Evolutionary conservation across 2,888 invertebrate species (phyloP).

Genomic region (Malthinus seriepunctatus): DNA sequence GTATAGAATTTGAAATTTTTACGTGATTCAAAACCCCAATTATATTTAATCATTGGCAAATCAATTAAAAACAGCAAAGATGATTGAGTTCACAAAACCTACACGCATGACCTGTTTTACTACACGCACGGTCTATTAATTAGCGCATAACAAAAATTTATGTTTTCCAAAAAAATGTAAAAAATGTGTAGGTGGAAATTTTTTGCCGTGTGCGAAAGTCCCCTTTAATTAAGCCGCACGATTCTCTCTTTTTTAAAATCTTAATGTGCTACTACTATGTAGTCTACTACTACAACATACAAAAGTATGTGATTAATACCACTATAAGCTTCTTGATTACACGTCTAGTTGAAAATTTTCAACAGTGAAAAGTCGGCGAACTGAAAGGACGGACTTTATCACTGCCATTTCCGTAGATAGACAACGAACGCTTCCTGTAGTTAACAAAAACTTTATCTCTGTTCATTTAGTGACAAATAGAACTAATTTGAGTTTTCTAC

Average conservation of each 20-base stretch:
- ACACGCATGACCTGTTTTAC: slow-evolving; percentile 1
- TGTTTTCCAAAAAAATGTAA: no score
- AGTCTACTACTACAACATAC: no score
- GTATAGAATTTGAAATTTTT: no score
- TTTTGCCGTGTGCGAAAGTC: no score
- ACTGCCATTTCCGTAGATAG: slow-evolving; percentile 13
- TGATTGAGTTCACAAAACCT: slow-evolving; percentile 11
- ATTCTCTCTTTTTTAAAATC: no score
- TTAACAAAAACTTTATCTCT: slow-evolving; percentile 11
- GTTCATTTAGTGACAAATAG: slow-evolving; percentile 16
- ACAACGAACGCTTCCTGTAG: slow-evolving; percentile 10
- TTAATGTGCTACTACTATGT: no score
- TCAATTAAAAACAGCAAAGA: slow-evolving; percentile 19
- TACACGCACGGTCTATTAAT: slow-evolving; percentile 2
- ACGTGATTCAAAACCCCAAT: no score
- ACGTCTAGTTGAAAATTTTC: no score
- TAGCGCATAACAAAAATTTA: background rate
- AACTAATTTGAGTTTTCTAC: slow-evolving; percentile 8
- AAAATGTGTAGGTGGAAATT: background rate
- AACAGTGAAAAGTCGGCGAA: slow-evolving; percentile 1
- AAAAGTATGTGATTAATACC: no score
- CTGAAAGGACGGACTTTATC: slow-evolving; percentile 1
- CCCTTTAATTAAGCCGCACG: no score
- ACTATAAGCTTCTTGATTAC: no score
- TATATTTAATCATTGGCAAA: slow-evolving; percentile 13